A percentile compares a stretch with the other conserved stretches of the same genome.
These are phyloP conservation scores for Meandrusa payeni DNA, from an alignment of 2,888 invertebrate species.

Conservation along the genomic window DNA sequence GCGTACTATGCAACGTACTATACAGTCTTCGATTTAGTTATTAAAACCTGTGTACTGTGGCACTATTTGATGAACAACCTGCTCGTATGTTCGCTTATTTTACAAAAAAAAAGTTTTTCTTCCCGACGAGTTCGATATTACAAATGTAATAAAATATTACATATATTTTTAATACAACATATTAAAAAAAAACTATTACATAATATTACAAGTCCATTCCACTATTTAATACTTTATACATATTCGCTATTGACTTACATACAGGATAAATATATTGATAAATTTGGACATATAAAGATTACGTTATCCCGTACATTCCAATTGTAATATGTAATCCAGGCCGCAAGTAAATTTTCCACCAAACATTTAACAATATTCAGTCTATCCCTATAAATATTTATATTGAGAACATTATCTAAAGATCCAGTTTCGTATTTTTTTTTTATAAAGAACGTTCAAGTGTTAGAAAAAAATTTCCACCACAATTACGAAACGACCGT, in stretches of 20 bases:
- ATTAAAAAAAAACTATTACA: background rate
- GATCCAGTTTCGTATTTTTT: conserved; percentile 34
- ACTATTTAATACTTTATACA: conserved; percentile 29
- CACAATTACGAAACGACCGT: conserved; percentile 21
- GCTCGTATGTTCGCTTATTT: no score
- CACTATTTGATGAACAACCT: no score
- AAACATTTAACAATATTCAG: conserved; percentile 66
- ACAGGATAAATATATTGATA: no score
- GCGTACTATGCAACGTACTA: no score
- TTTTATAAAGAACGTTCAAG: conserved; percentile 11
- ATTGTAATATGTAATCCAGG: conserved; percentile 32
- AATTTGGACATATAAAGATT: no score
- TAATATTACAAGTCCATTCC: conserved; percentile 18
- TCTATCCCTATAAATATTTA: conserved; percentile 55
- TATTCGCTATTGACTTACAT: conserved; percentile 17
- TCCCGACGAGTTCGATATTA: no score
- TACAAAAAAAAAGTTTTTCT: no score
- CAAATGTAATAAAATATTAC: no score
- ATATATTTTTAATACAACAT: no score
- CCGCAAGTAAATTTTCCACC: conserved; percentile 40
- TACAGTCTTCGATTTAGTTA: no score
- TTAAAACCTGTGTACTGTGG: no score
- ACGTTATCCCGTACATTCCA: no score
- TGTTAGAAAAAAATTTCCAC: conserved; percentile 2
- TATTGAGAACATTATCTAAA: conserved; percentile 21